A percentile compares a stretch with the other conserved stretches of the same genome.
phyloP scores from a whole-genome alignment of 2,888 invertebrate genomes.

The Clivina fossor region DNA sequence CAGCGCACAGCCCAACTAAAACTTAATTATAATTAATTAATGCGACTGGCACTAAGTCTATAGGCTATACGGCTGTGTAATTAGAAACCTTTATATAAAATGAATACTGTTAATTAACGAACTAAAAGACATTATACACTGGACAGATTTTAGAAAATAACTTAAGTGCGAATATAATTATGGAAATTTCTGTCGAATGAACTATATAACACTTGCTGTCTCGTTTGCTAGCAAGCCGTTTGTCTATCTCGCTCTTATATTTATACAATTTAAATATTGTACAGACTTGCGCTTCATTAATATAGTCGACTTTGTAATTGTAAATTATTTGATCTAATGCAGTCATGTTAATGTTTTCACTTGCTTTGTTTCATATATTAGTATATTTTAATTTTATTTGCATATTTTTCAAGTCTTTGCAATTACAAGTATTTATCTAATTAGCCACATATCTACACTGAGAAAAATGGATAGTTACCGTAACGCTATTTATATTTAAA shows the following conservation, averaged over 20 bases:
- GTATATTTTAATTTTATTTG: too few relatives aligned
- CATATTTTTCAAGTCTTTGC: too few relatives aligned
- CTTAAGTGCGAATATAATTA: slow-evolving; percentile 52
- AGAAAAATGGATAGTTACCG: too few relatives aligned
- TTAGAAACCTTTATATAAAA: slow-evolving; percentile 64
- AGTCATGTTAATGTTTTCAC: too few relatives aligned
- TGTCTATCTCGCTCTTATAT: too few relatives aligned
- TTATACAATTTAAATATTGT: slow-evolving; percentile 5
- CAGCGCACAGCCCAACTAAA: slow-evolving; percentile 64
- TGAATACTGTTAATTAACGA: slow-evolving; percentile 63
- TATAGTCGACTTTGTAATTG: slow-evolving; percentile 7
- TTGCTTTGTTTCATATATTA: too few relatives aligned
- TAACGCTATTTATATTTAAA: too few relatives aligned
- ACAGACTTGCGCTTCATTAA: too few relatives aligned
- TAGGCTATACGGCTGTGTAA: slow-evolving; percentile 60
- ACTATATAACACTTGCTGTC: slow-evolving; percentile 22
- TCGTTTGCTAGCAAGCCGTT: too few relatives aligned
- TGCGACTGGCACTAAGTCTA: slow-evolving; percentile 63
- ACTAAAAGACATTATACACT: slow-evolving; percentile 59
- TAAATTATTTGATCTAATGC: too few relatives aligned
- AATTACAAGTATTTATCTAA: too few relatives aligned
- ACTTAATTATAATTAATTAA: slow-evolving; percentile 85
- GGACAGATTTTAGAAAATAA: slow-evolving; percentile 53
- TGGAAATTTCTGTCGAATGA: slow-evolving; percentile 44
- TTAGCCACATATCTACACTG: too few relatives aligned